These are phyloP conservation scores for Sebastes iracundus DNA, from an alignment of 2,797 vertebrate genomes.

Conservation along the genomic window DNA sequence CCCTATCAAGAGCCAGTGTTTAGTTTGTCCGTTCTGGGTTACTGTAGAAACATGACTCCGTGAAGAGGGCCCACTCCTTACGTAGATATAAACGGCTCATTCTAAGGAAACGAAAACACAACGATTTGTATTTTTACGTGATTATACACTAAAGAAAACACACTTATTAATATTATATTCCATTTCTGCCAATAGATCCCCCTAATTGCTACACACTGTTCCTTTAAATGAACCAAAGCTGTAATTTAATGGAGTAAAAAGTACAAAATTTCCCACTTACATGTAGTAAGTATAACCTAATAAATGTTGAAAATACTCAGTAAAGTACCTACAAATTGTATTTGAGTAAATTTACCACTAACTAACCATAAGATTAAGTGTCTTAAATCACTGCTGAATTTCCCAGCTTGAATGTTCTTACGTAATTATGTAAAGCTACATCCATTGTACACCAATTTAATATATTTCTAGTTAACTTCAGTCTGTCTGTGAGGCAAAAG, in stretches of 20 bases:
- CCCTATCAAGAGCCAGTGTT: no score
- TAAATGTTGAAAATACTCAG: background rate
- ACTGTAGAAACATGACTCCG: no score
- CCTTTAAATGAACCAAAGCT: background rate
- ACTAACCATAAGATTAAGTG: background rate
- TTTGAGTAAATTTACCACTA: background rate
- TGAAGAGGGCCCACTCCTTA: no score
- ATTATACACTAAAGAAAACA: no score
- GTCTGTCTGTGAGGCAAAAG: conserved; percentile 18
- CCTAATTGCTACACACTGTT: no score
- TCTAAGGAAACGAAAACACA: no score
- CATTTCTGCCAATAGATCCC: no score
- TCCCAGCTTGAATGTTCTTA: background rate
- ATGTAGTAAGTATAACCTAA: background rate
- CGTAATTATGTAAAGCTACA: background rate
- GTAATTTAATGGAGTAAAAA: background rate
- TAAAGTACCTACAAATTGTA: background rate
- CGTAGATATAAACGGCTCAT: no score
- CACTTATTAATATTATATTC: no score
- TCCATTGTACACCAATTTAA: background rate
- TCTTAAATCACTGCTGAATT: background rate
- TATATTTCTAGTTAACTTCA: background rate
- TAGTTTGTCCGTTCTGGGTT: no score
- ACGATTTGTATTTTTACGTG: no score
- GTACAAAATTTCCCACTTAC: background rate